Conservation (phyloP, 2,888 invertebrate species). For the Drosophila greeni region DNA sequence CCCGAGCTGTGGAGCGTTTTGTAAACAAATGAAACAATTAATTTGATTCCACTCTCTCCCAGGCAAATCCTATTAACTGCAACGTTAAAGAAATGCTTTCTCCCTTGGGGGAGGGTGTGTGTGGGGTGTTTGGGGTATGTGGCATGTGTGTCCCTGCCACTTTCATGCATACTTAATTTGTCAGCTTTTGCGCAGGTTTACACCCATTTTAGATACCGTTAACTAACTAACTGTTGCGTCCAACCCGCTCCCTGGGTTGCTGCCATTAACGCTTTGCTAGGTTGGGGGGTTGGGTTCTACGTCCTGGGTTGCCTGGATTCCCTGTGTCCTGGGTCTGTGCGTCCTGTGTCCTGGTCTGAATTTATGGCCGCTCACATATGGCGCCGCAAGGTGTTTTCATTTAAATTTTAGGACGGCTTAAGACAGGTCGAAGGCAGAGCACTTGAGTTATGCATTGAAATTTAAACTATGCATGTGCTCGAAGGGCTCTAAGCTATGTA, state of each 20-base stretch:
- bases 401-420: constrained; percentile 63
- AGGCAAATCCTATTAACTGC: constrained; percentile 65
- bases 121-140: background rate
- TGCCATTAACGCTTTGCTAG: constrained; percentile 9
- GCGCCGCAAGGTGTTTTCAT: constrained; percentile 56
- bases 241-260: constrained; percentile 2
- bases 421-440: constrained; percentile 33
- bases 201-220: constrained; percentile 51
- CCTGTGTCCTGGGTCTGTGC: background rate
- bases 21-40: constrained; percentile 70
- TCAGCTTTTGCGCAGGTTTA: constrained; percentile 59
- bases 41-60: constrained; percentile 63
- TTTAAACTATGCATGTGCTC: constrained; percentile 56
- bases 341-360: constrained; percentile 22
- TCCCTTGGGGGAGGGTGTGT: background rate
- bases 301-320: background rate
- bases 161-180: constrained; percentile 70
- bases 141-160: constrained; percentile 29
- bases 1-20: constrained; percentile 36
- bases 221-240: constrained; percentile 66
- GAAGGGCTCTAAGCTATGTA: constrained; percentile 11
- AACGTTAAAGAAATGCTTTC: constrained; percentile 42
- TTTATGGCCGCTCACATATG: constrained; percentile 49
- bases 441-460: constrained; percentile 64
- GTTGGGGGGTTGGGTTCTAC: background rate